Evolutionary conservation across 2,888 invertebrate species (phyloP).

Genomic region (Harpalus rubripes): DNA sequence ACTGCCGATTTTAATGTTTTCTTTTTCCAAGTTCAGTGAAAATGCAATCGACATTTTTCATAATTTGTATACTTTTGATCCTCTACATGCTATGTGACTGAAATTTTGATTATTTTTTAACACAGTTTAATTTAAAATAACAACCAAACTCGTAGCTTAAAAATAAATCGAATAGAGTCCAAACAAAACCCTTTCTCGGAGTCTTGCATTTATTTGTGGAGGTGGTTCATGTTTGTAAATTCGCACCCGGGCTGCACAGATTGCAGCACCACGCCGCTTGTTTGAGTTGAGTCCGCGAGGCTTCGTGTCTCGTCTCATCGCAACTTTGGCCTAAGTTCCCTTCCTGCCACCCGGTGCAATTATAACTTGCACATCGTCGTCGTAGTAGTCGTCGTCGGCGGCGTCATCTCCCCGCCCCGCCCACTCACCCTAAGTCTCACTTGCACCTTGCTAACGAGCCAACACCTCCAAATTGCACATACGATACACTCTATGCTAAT

Average conservation of each 20-base stretch:
- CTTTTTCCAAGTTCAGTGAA: no score
- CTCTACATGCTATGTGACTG: no score
- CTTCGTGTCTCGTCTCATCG: constrained; percentile 36
- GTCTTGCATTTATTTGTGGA: neutral
- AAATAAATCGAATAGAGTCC: no score
- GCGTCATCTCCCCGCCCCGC: neutral
- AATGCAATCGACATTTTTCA: no score
- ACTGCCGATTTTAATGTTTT: no score
- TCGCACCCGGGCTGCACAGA: neutral
- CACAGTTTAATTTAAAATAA: no score
- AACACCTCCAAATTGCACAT: neutral
- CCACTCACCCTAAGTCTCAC: neutral
- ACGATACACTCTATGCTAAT: neutral
- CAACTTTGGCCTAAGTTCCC: constrained; percentile 35
- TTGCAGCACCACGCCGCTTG: constrained; percentile 26
- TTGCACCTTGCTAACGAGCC: constrained; percentile 28
- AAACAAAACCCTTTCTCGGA: no score
- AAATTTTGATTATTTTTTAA: no score
- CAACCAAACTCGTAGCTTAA: no score
- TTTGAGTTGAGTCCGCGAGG: constrained; percentile 35
- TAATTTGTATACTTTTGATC: no score
- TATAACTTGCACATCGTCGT: constrained; percentile 49
- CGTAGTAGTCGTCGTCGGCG: no score
- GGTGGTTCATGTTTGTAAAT: neutral
- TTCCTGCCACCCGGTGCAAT: constrained; percentile 37